Percentiles rank a stretch among this genome's conserved stretches.
Conservation (phyloP, 2,113 vertebrate species). For the Brachyistius frenatus region DNA sequence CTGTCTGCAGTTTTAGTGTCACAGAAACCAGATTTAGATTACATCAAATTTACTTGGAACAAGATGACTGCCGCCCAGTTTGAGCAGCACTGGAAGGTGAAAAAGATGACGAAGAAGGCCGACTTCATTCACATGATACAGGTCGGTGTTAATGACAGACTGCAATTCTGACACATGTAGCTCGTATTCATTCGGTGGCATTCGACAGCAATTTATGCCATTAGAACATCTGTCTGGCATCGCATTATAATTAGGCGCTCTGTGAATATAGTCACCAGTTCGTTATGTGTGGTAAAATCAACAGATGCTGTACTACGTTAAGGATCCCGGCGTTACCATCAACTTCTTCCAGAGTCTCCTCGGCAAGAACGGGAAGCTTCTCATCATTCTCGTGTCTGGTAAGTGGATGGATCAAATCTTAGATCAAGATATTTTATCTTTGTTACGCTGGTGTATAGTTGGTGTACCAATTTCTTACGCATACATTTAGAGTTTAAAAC, state of each 20-base stretch:
- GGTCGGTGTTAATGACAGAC: slow-evolving; percentile 69
- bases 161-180: slow-evolving; percentile 57
- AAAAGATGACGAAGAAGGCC: slow-evolving; percentile 86
- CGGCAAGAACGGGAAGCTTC: slow-evolving; percentile 86
- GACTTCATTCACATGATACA: slow-evolving; percentile 98
- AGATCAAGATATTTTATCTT: neutral
- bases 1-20: slow-evolving; percentile 85
- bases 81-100: slow-evolving; percentile 85
- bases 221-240: slow-evolving; percentile 57
- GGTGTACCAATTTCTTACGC: neutral
- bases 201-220: slow-evolving; percentile 56
- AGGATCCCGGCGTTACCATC: slow-evolving; percentile 87
- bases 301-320: slow-evolving; percentile 92
- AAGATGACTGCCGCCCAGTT: slow-evolving; percentile 90
- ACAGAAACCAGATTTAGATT: slow-evolving; percentile 84
- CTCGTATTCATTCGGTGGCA: slow-evolving; percentile 42
- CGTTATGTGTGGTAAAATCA: slow-evolving; percentile 61
- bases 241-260: slow-evolving; percentile 46
- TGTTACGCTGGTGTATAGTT: neutral
- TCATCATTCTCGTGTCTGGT: slow-evolving; percentile 94
- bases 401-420: slow-evolving; percentile 57
- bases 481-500: too few species aligned
- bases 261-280: slow-evolving; percentile 48
- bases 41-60: slow-evolving; percentile 91
- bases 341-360: slow-evolving; percentile 90